Percentiles rank a stretch among this genome's conserved stretches.
Conservation (phyloP, 2,797 vertebrate genomes). For the Sebastes matsubarae region DNA sequence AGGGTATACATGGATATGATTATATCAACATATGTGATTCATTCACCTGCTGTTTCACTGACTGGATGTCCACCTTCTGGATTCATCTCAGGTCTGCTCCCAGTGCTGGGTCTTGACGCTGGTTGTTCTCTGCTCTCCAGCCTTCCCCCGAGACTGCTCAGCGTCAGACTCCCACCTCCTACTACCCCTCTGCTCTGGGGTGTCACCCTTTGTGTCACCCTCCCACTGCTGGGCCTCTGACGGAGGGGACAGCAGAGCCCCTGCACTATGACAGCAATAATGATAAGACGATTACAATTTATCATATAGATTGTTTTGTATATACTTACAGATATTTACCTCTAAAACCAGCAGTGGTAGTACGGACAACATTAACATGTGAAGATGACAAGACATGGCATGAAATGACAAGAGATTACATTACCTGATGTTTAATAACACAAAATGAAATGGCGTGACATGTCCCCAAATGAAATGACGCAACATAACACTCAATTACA, state of each 20-base stretch:
- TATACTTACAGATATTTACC: background rate
- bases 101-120: background rate
- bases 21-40: background rate
- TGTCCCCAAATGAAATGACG: background rate
- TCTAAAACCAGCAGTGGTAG: background rate
- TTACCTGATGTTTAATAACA: background rate
- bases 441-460: background rate
- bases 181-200: slow-evolving; percentile 11
- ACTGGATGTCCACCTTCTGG: background rate
- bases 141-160: slow-evolving; percentile 4
- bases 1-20: background rate
- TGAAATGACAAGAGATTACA: background rate
- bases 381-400: background rate
- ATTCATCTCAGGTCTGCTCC: slow-evolving; percentile 2
- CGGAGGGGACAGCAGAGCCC: slow-evolving; percentile 66
- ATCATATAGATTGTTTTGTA: background rate
- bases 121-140: slow-evolving; percentile 5
- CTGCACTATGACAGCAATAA: slow-evolving; percentile 40
- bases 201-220: background rate
- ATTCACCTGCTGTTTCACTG: slow-evolving; percentile 36
- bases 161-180: background rate
- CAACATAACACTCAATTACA: background rate
- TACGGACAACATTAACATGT: background rate
- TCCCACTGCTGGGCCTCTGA: slow-evolving; percentile 55
- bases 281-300: background rate